These are phyloP conservation scores for Corythoichthys haematopterus DNA, from an alignment of 2,113 vertebrate species.

Conservation along the genomic window DNA sequence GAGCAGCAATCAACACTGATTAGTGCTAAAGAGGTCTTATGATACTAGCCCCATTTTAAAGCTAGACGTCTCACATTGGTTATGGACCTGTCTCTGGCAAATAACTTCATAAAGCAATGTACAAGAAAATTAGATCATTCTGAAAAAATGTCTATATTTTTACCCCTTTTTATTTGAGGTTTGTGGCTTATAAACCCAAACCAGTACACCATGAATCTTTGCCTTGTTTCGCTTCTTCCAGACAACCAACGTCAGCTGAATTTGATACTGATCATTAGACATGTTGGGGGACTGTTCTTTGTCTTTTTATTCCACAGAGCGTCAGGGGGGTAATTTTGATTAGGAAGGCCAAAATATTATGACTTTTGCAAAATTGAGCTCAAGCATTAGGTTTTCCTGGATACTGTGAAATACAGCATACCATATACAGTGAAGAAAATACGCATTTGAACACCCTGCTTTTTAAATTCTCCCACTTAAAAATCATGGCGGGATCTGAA, in stretches of 20 bases:
- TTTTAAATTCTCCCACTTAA: no score
- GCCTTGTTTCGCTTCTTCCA: conserved; percentile 33
- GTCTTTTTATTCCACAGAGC: conserved; percentile 28
- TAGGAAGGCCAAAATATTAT: conserved; percentile 36
- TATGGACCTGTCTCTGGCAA: conserved; percentile 37
- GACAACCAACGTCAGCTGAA: conserved; percentile 33
- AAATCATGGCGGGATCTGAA: no score
- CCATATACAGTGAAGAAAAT: no score
- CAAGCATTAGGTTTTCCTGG: conserved; percentile 27
- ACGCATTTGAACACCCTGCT: no score
- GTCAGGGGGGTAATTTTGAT: conserved; percentile 35
- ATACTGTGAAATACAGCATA: conserved; percentile 29
- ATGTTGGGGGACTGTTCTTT: conserved; percentile 24
- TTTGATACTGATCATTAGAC: conserved; percentile 14
- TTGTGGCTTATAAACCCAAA: conserved; percentile 49
- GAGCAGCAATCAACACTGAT: no score
- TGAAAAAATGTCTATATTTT: conserved; percentile 52
- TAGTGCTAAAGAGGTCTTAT: conserved; percentile 34
- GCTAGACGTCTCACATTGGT: conserved; percentile 5
- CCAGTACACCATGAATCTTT: conserved; percentile 23
- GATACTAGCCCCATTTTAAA: conserved; percentile 34
- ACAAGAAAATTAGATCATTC: conserved; percentile 42
- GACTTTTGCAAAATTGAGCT: conserved; percentile 43
- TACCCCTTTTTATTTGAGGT: conserved; percentile 45
- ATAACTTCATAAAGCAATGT: conserved; percentile 42